A percentile compares a stretch with the other conserved stretches of the same genome.
phyloP scores from a whole-genome alignment of 2,888 invertebrate genomes.

The Calliphora vomitoria region DNA sequence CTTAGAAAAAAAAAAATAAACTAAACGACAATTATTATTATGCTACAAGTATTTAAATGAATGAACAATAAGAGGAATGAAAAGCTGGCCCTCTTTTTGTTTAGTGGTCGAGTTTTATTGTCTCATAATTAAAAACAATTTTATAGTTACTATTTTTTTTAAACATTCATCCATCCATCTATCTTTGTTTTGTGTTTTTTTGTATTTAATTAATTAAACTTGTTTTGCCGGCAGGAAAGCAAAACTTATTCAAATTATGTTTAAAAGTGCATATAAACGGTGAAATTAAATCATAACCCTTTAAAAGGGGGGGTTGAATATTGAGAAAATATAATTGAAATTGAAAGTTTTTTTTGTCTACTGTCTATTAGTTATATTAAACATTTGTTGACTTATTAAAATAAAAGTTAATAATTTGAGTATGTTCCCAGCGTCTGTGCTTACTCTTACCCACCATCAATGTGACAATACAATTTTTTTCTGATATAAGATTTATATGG shows the following conservation, averaged over 20 bases:
- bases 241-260: not conserved
- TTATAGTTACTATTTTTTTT: not conserved
- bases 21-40: conserved; percentile 38
- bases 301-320: not conserved
- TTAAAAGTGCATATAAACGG: not conserved
- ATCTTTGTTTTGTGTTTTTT: conserved; percentile 1
- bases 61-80: conserved; percentile 2
- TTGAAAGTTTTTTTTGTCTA: no score
- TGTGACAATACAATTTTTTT: no score
- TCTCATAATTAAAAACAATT: conserved; percentile 58
- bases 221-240: conserved; percentile 18
- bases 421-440: no score
- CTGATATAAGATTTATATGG: no score
- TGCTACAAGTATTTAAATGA: not conserved
- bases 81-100: conserved; percentile 27
- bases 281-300: not conserved
- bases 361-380: no score
- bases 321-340: no score
- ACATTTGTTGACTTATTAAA: no score
- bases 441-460: no score
- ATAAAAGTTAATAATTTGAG: no score
- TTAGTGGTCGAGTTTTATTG: conserved; percentile 23
- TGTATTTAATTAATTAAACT: conserved; percentile 18
- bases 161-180: not conserved
- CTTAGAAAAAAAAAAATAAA: conserved; percentile 11